Evolutionary conservation across 2,113 vertebrate species (phyloP).

Genomic region (Irena cyanogastra): DNA sequence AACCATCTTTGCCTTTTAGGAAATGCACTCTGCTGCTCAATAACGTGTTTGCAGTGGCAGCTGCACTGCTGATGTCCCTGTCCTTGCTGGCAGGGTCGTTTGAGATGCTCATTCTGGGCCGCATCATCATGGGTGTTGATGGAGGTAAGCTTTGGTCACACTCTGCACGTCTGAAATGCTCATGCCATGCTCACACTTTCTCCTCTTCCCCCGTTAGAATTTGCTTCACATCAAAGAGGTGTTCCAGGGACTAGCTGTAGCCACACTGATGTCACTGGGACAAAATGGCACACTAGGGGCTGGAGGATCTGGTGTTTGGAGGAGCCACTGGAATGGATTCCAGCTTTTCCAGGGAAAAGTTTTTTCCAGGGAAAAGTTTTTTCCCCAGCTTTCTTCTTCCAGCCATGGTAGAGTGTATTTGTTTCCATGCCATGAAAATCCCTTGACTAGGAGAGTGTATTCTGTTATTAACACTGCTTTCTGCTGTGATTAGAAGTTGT

Average conservation of each 20-base stretch:
- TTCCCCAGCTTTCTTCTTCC: neutral
- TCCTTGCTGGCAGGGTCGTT: slow-evolving; percentile 77
- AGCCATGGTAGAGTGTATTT: fast-evolving
- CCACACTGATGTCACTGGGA: neutral
- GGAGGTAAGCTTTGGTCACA: slow-evolving; percentile 76
- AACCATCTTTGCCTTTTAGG: slow-evolving; percentile 63
- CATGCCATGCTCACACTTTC: neutral
- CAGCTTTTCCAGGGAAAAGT: too few relatives aligned
- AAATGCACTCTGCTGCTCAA: slow-evolving; percentile 85
- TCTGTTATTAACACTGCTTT: neutral
- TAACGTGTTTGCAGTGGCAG: slow-evolving; percentile 81
- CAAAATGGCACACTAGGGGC: neutral
- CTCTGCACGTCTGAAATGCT: fast-evolving
- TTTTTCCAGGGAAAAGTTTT: too few relatives aligned
- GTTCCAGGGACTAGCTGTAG: neutral
- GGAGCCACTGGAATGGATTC: neutral
- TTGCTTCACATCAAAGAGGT: neutral
- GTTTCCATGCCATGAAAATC: neutral
- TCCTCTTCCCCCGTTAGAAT: fast-evolving
- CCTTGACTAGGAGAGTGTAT: neutral
- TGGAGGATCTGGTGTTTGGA: neutral
- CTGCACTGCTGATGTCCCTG: slow-evolving; percentile 81
- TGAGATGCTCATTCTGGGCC: slow-evolving; percentile 91
- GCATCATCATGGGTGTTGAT: slow-evolving; percentile 86
- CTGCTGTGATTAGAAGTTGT: neutral